Evolutionary conservation across 2,888 invertebrate species (phyloP).

Genomic region (Zygaena filipendulae): DNA sequence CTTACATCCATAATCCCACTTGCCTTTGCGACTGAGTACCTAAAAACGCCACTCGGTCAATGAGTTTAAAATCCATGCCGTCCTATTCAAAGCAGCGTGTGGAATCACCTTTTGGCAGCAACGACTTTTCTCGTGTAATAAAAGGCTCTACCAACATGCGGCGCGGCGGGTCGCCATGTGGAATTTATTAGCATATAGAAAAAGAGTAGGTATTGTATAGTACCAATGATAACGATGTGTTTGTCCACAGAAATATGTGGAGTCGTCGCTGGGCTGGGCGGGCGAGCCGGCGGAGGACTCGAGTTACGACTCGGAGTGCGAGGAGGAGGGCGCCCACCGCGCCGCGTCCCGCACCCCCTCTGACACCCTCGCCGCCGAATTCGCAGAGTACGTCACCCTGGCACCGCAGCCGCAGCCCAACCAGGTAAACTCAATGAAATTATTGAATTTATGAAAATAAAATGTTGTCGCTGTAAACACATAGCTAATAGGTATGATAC

Average conservation of each 20-base stretch:
- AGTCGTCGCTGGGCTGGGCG: slow-evolving; percentile 71
- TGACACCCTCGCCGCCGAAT: slow-evolving; percentile 87
- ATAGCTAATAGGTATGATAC: too few species aligned
- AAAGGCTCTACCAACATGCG: too few species aligned
- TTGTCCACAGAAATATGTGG: slow-evolving; percentile 77
- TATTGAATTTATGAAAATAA: not conserved
- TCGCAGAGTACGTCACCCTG: slow-evolving; percentile 82
- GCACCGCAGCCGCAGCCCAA: slow-evolving; percentile 39
- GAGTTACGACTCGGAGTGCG: slow-evolving; percentile 88
- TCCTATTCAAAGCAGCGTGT: too few species aligned
- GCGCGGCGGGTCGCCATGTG: too few species aligned
- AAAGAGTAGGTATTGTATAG: not conserved
- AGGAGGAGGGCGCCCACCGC: slow-evolving; percentile 74
- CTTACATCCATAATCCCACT: too few species aligned
- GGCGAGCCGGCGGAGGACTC: slow-evolving; percentile 77
- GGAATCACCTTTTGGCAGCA: too few species aligned
- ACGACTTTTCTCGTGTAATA: too few species aligned
- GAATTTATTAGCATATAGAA: not conserved
- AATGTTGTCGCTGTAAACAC: not conserved
- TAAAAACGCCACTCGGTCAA: too few species aligned
- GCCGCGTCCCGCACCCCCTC: slow-evolving; percentile 85
- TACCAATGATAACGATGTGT: slow-evolving; percentile 1
- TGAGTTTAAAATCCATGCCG: too few species aligned
- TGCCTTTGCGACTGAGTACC: too few species aligned
- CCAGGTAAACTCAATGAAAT: slow-evolving; percentile 27